phyloP scores from a whole-genome alignment of 2,888 invertebrate species.

The Acrobasis suavella region DNA sequence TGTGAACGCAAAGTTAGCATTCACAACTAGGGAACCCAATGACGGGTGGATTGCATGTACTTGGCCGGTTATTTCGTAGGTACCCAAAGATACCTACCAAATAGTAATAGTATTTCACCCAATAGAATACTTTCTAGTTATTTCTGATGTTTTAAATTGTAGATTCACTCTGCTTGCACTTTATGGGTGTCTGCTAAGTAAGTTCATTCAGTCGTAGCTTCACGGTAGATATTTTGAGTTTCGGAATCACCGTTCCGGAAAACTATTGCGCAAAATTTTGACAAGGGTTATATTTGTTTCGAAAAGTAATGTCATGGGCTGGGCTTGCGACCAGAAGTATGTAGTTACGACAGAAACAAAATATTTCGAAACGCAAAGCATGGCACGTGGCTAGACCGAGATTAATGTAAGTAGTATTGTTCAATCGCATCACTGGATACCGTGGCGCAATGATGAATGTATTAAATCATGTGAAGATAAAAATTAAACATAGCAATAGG shows the following conservation, averaged over 20 bases:
- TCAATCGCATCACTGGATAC: conserved; percentile 21
- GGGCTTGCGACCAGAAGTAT: conserved; percentile 16
- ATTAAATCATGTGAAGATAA: conserved; percentile 11
- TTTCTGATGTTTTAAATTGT: too few relatives aligned
- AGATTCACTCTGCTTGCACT: not conserved
- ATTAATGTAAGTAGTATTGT: conserved; percentile 19
- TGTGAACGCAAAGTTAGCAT: too few relatives aligned
- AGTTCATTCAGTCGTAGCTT: not conserved
- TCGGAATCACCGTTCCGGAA: conserved; percentile 3
- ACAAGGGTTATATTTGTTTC: conserved; percentile 9
- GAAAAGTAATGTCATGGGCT: conserved; percentile 10
- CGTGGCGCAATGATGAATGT: conserved; percentile 13
- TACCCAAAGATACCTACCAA: too few relatives aligned
- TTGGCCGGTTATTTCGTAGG: too few relatives aligned
- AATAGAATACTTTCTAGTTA: too few relatives aligned
- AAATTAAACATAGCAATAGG: not conserved
- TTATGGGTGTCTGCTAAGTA: not conserved
- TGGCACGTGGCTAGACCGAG: conserved; percentile 15
- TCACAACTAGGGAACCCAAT: too few relatives aligned
- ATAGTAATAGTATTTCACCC: too few relatives aligned
- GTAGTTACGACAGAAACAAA: conserved; percentile 19
- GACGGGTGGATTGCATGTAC: too few relatives aligned
- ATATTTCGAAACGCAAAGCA: conserved; percentile 19
- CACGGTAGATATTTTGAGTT: not conserved
- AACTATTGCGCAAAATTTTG: not conserved